phyloP scores from a whole-genome alignment of 2,797 vertebrate genomes.

The Cetoscarus ocellatus region DNA sequence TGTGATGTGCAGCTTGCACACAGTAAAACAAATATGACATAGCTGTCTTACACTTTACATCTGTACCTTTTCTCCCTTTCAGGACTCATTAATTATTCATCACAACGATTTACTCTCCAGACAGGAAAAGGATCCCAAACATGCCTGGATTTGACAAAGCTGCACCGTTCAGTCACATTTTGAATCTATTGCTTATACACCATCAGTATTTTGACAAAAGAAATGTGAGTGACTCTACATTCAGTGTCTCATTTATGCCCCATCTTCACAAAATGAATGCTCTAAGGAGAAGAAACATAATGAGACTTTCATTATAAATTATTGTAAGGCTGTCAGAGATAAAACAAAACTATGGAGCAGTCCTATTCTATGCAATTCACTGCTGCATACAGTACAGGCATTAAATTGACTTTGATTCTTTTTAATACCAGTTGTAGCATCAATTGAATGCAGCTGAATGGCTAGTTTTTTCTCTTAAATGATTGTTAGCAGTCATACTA shows the following conservation, averaged over 20 bases:
- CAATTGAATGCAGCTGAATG: neutral
- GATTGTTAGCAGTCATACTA: no score
- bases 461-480: no score
- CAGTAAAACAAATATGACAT: slow-evolving; percentile 51
- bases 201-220: slow-evolving; percentile 20
- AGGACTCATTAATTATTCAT: slow-evolving; percentile 71
- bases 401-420: slow-evolving; percentile 27
- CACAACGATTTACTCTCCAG: slow-evolving; percentile 45
- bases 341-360: slow-evolving; percentile 12
- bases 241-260: slow-evolving; percentile 7
- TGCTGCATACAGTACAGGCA: neutral
- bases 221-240: slow-evolving; percentile 24
- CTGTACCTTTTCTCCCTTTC: slow-evolving; percentile 40
- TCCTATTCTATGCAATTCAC: slow-evolving; percentile 27
- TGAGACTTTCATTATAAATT: slow-evolving; percentile 9
- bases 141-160: slow-evolving; percentile 38
- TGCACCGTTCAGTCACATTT: slow-evolving; percentile 12
- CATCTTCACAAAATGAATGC: slow-evolving; percentile 34
- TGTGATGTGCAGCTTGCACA: slow-evolving; percentile 35
- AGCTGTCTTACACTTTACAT: slow-evolving; percentile 52
- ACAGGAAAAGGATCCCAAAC: slow-evolving; percentile 34
- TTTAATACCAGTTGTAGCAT: slow-evolving; percentile 1
- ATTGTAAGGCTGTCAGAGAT: slow-evolving; percentile 17
- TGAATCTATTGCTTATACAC: slow-evolving; percentile 16
- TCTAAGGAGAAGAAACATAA: slow-evolving; percentile 37